phyloP scores from a whole-genome alignment of 2,888 invertebrate species.

The Augiades crinisus region DNA sequence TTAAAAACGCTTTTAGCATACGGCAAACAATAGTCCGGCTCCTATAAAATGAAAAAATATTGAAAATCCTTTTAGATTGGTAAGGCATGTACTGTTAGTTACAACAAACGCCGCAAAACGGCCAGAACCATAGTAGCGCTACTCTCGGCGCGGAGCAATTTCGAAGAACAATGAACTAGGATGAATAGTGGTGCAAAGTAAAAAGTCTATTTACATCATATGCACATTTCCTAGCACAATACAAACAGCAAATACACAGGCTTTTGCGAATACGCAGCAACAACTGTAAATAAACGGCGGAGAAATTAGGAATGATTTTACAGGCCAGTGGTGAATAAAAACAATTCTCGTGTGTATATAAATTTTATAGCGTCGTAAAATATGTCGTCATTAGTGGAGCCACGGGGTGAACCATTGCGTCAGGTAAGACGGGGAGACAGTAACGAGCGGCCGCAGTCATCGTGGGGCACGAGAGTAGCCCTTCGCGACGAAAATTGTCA shows the following conservation, averaged over 20 bases:
- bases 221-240: constrained; percentile 61
- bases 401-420: constrained; percentile 49
- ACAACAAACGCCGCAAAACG: constrained; percentile 56
- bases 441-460: constrained; percentile 76
- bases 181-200: constrained; percentile 72
- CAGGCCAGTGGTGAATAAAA: constrained; percentile 2
- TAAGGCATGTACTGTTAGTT: constrained; percentile 43
- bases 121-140: constrained; percentile 63
- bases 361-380: constrained; percentile 32
- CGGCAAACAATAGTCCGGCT: constrained; percentile 28
- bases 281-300: constrained; percentile 17
- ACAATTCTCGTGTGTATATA: constrained; percentile 8
- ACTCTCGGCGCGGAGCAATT: constrained; percentile 72
- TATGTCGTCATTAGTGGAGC: constrained; percentile 69
- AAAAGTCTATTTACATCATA: constrained; percentile 74
- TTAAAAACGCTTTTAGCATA: constrained; percentile 22
- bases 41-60: constrained; percentile 31
- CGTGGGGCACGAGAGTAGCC: constrained; percentile 66
- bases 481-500: constrained; percentile 70
- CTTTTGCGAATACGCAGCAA: constrained; percentile 45
- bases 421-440: constrained; percentile 64
- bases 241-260: constrained; percentile 47
- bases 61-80: constrained; percentile 41
- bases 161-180: constrained; percentile 73
- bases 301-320: constrained; percentile 10